A percentile compares a stretch with the other conserved stretches of the same genome.
Evolutionary conservation across 2,888 invertebrate species (phyloP).

Genomic region (Rambutsinella grinnellia): DNA sequence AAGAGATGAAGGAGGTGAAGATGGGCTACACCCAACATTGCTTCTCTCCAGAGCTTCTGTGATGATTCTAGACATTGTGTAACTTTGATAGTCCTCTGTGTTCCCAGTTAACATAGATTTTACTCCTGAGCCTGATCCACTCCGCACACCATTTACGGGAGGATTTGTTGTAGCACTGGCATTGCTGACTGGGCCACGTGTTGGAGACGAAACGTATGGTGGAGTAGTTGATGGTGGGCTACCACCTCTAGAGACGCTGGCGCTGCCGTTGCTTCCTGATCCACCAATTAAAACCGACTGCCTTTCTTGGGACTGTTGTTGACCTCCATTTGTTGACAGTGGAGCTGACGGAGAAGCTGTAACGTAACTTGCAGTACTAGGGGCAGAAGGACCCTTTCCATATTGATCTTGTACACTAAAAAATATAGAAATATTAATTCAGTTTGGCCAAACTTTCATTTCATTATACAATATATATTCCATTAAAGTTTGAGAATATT

Average conservation of each 20-base stretch:
- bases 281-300: conserved; percentile 19
- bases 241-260: neutral
- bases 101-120: conserved; percentile 49
- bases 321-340: conserved; percentile 35
- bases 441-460: conserved; percentile 6
- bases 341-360: conserved; percentile 33
- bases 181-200: conserved; percentile 6
- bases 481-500: neutral
- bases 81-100: conserved; percentile 61
- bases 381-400: conserved; percentile 16
- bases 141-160: conserved; percentile 29
- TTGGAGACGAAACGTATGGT: conserved; percentile 13
- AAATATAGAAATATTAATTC: neutral
- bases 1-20: conserved; percentile 2
- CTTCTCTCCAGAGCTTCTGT: conserved; percentile 64
- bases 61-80: conserved; percentile 65
- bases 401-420: conserved; percentile 44
- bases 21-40: conserved; percentile 62
- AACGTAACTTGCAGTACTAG: conserved; percentile 24
- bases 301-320: conserved; percentile 5
- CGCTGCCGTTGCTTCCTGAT: conserved; percentile 22
- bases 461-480: conserved; percentile 13
- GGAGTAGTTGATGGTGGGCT: conserved; percentile 16
- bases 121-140: neutral
- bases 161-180: neutral